These are phyloP conservation scores for Psittacula derbiana DNA, from an alignment of 2,797 vertebrate genomes.

Conservation along the genomic window DNA sequence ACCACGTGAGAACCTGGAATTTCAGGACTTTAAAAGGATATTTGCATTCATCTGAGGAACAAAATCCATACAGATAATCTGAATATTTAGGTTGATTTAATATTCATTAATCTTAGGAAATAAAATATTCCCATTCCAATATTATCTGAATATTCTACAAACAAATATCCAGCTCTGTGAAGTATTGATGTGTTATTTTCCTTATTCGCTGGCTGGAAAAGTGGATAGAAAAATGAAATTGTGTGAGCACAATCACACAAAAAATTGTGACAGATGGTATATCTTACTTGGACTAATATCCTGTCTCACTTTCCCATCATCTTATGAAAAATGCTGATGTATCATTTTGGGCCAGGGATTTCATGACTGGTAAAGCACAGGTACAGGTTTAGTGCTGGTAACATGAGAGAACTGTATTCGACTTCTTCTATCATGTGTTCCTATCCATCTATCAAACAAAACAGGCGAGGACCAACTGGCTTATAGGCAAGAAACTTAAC, in stretches of 20 bases:
- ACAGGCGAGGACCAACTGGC: accelerated
- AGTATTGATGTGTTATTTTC: not conserved
- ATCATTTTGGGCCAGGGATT: not conserved
- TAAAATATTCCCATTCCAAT: not conserved
- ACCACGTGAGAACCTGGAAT: not conserved
- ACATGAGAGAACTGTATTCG: not conserved
- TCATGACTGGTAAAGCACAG: not conserved
- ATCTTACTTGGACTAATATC: not conserved
- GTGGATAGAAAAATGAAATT: not conserved
- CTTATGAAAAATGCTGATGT: not conserved
- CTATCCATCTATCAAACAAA: not conserved
- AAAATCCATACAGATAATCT: not conserved
- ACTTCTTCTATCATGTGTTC: not conserved
- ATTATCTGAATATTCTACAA: not conserved
- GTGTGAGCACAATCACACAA: not conserved
- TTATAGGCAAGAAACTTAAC: not conserved
- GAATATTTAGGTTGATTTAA: not conserved
- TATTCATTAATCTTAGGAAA: not conserved
- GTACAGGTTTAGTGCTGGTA: not conserved
- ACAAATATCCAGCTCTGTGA: not conserved
- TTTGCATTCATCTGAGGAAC: not conserved
- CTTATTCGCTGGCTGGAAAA: not conserved
- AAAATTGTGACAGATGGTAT: not conserved
- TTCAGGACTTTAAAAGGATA: not conserved
- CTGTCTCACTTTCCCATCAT: not conserved